phyloP scores from a whole-genome alignment of 2,113 vertebrate genomes.

The Psittacula cyanocephala region DNA sequence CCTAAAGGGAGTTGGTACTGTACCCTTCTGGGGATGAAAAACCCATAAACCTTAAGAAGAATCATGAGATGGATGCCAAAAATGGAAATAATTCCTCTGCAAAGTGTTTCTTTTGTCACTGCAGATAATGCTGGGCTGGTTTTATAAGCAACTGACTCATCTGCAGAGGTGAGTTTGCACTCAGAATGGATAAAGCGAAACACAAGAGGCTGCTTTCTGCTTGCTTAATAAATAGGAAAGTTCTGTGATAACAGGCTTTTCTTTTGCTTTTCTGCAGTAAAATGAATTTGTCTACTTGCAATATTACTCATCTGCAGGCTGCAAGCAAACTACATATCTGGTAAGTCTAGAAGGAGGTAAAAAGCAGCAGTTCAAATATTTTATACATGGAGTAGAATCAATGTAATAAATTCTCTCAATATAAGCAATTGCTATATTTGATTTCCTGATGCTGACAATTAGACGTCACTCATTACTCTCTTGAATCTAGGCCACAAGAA shows the following conservation, averaged over 20 bases:
- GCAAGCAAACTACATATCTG: not conserved
- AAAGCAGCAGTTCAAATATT: not conserved
- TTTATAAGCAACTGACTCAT: not conserved
- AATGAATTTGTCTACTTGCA: not conserved
- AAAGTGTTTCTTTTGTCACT: not conserved
- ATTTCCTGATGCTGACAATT: not conserved
- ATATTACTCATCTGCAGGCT: not conserved
- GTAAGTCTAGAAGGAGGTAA: not conserved
- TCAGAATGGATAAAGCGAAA: not conserved
- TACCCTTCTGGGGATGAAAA: not conserved
- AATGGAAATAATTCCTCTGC: not conserved
- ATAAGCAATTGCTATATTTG: not conserved
- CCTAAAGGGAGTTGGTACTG: not conserved
- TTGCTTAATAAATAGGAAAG: not conserved
- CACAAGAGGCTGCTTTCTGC: not conserved
- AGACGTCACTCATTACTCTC: slow-evolving; percentile 50
- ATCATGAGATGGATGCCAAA: not conserved
- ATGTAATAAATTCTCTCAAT: not conserved
- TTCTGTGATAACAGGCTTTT: not conserved
- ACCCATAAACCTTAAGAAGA: not conserved
- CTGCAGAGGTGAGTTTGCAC: not conserved
- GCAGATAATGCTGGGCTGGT: not conserved
- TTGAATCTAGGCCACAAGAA: slow-evolving; percentile 22
- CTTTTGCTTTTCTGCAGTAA: not conserved
- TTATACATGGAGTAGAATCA: not conserved